Conservation (phyloP, 2,113 vertebrate species). For the Alethe diademata region DNA sequence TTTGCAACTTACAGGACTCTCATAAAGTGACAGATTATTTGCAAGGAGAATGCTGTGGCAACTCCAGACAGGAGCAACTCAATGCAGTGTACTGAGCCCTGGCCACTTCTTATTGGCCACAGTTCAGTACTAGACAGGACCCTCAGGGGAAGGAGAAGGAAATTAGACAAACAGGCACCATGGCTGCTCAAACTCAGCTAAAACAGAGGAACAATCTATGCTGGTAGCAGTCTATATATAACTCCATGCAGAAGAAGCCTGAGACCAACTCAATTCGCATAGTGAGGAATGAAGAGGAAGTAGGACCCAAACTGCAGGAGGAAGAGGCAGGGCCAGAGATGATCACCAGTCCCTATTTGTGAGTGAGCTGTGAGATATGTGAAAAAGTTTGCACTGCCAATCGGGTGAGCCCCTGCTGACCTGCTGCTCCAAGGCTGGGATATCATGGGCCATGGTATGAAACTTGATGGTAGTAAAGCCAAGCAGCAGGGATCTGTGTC, state of each 20-base stretch:
- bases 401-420: accelerated
- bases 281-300: not conserved
- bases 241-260: not conserved
- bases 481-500: not conserved
- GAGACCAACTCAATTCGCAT: not conserved
- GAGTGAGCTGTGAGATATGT: not conserved
- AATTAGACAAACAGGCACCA: not conserved
- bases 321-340: not conserved
- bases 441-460: not conserved
- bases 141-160: not conserved
- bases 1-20: not conserved
- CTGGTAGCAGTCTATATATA: not conserved
- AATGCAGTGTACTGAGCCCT: not conserved
- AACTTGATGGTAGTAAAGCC: not conserved
- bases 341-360: accelerated
- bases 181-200: not conserved
- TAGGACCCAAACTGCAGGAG: not conserved
- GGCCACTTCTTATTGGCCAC: too few species aligned
- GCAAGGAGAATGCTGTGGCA: not conserved
- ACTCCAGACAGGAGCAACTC: not conserved
- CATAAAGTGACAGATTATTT: not conserved
- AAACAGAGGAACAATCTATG: not conserved
- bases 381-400: not conserved
- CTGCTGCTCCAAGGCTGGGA: not conserved
- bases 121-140: not conserved